A percentile compares a stretch with the other conserved stretches of the same genome.
phyloP scores from a whole-genome alignment of 1,140 invertebrate genomes.

The Diabrotica undecimpunctata region DNA sequence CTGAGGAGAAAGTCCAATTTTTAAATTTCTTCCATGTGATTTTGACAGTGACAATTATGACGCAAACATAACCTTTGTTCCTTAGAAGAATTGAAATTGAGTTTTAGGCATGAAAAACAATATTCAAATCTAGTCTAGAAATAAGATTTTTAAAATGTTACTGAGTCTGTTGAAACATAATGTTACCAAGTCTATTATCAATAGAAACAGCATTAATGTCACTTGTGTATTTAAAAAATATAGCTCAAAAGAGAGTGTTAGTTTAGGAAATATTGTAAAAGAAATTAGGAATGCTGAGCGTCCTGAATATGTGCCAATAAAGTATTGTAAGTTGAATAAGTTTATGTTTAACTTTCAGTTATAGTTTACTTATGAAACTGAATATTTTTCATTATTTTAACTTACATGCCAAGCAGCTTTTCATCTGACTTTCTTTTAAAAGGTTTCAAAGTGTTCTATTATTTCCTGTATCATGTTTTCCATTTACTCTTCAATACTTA shows the following conservation, averaged over 20 bases:
- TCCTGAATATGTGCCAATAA: constrained; percentile 77
- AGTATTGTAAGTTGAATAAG: constrained; percentile 66
- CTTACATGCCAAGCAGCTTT: not conserved
- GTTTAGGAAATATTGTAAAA: constrained; percentile 73
- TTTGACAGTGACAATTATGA: not conserved
- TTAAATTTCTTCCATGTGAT: too few species aligned
- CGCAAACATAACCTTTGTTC: constrained; percentile 34
- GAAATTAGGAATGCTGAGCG: constrained; percentile 60
- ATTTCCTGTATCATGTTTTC: not conserved
- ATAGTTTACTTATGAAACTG: not conserved
- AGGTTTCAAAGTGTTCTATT: constrained; percentile 11
- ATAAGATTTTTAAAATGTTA: not conserved
- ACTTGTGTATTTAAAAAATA: constrained; percentile 45
- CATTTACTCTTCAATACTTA: too few species aligned
- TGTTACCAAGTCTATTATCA: constrained; percentile 15
- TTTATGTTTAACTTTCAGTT: constrained; percentile 28
- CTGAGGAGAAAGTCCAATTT: too few species aligned
- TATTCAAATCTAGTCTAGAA: constrained; percentile 22
- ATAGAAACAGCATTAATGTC: constrained; percentile 24
- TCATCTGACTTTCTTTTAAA: not conserved
- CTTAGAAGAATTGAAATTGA: constrained; percentile 1
- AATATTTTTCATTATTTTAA: not conserved
- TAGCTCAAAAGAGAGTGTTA: constrained; percentile 55
- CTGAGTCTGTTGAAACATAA: not conserved
- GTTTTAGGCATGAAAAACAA: constrained; percentile 10